Percentiles rank a stretch among this genome's conserved stretches.
These are phyloP conservation scores for Drosophila incognita DNA, from an alignment of 2,888 invertebrate species.

Conservation along the genomic window DNA sequence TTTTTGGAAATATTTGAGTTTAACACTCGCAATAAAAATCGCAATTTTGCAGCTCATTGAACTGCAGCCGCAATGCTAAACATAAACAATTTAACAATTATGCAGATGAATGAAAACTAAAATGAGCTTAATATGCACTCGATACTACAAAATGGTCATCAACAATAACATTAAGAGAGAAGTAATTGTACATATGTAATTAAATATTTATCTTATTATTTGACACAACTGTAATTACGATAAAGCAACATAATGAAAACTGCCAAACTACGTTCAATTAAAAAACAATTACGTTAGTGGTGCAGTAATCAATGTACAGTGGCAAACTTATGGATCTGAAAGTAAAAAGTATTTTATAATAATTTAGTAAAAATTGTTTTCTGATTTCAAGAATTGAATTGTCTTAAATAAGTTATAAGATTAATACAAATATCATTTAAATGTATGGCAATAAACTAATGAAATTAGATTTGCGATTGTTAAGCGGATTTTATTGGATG, in stretches of 20 bases:
- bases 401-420: neutral
- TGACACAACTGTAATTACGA: constrained; percentile 34
- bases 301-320: neutral
- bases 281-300: neutral
- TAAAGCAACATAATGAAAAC: constrained; percentile 36
- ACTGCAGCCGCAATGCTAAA: constrained; percentile 24
- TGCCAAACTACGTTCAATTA: constrained; percentile 57
- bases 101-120: constrained; percentile 41
- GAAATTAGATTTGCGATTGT: neutral
- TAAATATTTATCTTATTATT: constrained; percentile 66
- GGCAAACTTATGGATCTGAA: neutral
- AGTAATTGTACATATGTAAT: constrained; percentile 60
- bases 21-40: constrained; percentile 8
- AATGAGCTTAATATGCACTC: constrained; percentile 26
- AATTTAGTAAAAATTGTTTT: neutral
- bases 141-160: constrained; percentile 5
- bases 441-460: neutral
- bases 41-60: constrained; percentile 57
- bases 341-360: neutral
- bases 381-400: neutral
- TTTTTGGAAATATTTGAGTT: constrained; percentile 8
- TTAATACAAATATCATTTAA: neutral
- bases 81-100: constrained; percentile 50
- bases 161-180: constrained; percentile 3
- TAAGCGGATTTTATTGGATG: neutral